A percentile compares a stretch with the other conserved stretches of the same genome.
Conservation (phyloP, 37 sponge, comb jelly and placozoan genomes). For the Oscarella lobularis region DNA sequence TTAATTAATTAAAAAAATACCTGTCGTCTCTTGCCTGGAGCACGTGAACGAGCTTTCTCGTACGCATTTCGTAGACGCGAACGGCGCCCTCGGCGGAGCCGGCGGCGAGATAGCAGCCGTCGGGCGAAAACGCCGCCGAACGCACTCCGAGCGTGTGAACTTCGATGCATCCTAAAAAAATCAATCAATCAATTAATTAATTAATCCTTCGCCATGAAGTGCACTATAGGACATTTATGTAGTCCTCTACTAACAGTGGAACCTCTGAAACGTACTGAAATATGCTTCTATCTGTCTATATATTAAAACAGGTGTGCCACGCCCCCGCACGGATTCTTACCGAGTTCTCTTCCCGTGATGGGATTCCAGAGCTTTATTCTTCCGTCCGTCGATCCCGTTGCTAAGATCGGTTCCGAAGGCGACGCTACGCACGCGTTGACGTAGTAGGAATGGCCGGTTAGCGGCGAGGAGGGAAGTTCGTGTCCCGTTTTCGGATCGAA, state of each 20-base stretch:
- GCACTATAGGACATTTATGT: too few relatives aligned
- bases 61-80: neutral
- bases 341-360: neutral
- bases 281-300: too few relatives aligned
- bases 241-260: too few relatives aligned
- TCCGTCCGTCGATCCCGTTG: slow-evolving; percentile 6
- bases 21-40: neutral
- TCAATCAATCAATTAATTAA: too few relatives aligned
- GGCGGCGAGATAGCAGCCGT: neutral
- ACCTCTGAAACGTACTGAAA: too few relatives aligned
- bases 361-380: neutral
- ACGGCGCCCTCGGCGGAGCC: neutral
- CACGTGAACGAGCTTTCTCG: neutral
- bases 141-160: neutral
- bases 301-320: too few relatives aligned
- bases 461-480: neutral
- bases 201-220: too few relatives aligned
- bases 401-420: neutral
- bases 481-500: neutral
- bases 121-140: neutral
- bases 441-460: neutral
- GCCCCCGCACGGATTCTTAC: too few relatives aligned
- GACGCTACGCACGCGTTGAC: neutral
- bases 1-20: neutral
- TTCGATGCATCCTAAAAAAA: neutral